A percentile compares a stretch with the other conserved stretches of the same genome.
Conservation (phyloP, 2,113 vertebrate genomes). For the Corydoras maculifer region DNA sequence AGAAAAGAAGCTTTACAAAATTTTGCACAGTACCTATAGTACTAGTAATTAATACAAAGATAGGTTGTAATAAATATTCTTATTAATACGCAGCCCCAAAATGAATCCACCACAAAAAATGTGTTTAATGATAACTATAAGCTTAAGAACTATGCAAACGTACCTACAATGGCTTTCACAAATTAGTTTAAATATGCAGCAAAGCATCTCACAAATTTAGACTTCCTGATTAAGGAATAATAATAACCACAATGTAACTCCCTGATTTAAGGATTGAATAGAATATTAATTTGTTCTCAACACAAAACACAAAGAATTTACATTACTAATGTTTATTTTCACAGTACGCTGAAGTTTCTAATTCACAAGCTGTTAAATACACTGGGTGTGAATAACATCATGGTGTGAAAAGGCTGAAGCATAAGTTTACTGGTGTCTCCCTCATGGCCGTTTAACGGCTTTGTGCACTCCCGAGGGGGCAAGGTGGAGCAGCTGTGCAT, state of each 20-base stretch:
- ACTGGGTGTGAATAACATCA: background rate
- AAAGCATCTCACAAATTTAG: background rate
- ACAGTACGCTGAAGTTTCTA: too few species aligned
- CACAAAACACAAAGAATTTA: too few species aligned
- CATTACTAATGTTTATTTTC: too few species aligned
- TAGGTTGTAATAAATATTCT: too few species aligned
- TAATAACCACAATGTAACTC: background rate
- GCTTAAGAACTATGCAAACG: too few species aligned
- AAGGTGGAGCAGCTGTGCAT: conserved; percentile 33
- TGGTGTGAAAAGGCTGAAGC: conserved; percentile 7
- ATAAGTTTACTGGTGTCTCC: conserved; percentile 14
- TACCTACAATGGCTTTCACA: background rate
- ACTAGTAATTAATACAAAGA: too few species aligned
- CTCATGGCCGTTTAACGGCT: conserved; percentile 36
- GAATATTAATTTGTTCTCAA: too few species aligned
- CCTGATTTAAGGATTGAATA: background rate
- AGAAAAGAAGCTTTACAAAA: too few species aligned
- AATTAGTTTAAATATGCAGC: background rate
- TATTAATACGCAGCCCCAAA: too few species aligned
- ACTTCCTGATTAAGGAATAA: background rate
- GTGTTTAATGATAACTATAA: too few species aligned
- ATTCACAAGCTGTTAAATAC: background rate
- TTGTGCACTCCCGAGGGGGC: conserved; percentile 26
- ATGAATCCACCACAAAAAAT: too few species aligned
- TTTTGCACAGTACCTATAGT: too few species aligned